Conservation (phyloP, 2,888 invertebrate species). For the Malacosoma neustria region DNA sequence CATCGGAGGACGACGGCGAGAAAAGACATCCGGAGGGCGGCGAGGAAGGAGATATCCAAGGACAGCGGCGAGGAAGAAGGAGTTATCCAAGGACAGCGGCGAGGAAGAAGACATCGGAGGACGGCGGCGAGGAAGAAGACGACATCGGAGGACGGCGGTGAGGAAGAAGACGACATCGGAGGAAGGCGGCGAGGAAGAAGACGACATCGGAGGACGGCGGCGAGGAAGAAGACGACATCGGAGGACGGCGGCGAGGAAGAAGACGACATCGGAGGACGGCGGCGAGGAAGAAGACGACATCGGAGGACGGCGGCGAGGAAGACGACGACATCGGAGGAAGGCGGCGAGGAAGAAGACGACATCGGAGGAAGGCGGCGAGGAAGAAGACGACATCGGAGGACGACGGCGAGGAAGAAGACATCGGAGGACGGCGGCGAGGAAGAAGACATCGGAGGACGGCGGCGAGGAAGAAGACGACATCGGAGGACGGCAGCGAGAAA, state of each 20-base stretch:
- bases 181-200: background rate
- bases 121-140: background rate
- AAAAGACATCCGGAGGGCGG: background rate
- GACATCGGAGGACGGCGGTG: background rate
- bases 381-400: background rate
- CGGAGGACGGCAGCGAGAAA: background rate
- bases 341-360: background rate
- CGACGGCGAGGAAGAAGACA: background rate
- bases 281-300: background rate
- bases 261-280: background rate
- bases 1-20: background rate
- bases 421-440: background rate
- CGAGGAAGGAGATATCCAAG: background rate
- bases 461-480: background rate
- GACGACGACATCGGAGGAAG: background rate
- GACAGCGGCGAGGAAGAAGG: background rate
- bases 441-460: background rate
- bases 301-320: background rate
- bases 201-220: background rate
- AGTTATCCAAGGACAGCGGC: background rate
- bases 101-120: background rate
- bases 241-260: background rate
- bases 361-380: background rate
- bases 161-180: background rate
- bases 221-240: background rate